These are phyloP conservation scores for Nomia melanderi DNA, from an alignment of 1,140 invertebrate species.

Conservation along the genomic window DNA sequence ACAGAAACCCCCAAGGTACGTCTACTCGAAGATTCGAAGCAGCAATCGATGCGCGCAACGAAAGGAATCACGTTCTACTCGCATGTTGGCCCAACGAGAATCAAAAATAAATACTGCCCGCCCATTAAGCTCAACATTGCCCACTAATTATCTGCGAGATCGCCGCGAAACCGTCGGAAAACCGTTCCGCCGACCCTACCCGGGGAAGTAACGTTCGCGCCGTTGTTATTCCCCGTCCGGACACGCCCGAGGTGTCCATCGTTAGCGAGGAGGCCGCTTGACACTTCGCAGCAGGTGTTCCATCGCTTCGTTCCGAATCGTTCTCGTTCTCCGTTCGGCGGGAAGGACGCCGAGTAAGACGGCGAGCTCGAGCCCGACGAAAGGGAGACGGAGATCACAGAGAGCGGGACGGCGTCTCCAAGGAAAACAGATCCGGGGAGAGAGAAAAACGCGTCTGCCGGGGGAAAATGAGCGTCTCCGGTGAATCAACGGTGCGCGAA, in stretches of 20 bases:
- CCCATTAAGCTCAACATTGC: no score
- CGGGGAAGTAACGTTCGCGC: not conserved
- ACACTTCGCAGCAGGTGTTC: constrained; percentile 42
- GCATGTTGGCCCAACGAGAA: no score
- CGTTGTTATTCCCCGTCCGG: constrained; percentile 16
- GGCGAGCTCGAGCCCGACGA: no score
- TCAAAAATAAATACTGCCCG: no score
- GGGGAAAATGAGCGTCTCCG: constrained; percentile 1
- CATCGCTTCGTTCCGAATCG: constrained; percentile 12
- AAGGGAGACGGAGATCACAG: not conserved
- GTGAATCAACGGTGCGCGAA: not conserved
- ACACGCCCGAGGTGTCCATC: constrained; percentile 12
- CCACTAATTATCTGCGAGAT: no score
- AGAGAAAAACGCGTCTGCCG: not conserved
- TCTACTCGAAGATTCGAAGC: no score
- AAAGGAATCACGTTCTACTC: no score
- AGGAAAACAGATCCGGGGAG: not conserved
- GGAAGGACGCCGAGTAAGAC: not conserved
- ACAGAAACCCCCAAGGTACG: no score
- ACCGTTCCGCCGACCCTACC: not conserved
- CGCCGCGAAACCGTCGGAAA: not conserved
- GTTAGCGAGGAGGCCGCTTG: constrained; percentile 25
- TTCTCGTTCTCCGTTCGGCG: not conserved
- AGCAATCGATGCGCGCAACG: no score
- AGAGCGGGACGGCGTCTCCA: not conserved